Evolutionary conservation across 1,140 invertebrate species (phyloP).

Genomic region (Drosophila burlai): DNA sequence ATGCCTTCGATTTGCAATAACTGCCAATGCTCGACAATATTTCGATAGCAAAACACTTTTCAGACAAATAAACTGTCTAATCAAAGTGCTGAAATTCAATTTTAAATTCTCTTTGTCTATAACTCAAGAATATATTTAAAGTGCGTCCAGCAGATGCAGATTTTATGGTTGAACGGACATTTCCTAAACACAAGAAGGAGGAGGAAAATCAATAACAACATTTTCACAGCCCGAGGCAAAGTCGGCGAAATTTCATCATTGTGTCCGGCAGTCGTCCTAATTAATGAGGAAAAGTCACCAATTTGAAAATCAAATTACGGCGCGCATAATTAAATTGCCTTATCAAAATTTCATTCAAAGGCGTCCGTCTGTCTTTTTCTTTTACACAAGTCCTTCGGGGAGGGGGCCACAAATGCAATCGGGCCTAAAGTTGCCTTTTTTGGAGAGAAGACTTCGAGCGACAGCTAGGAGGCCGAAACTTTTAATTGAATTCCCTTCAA

Average conservation of each 20-base stretch:
- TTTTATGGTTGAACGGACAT: slow-evolving; percentile 1
- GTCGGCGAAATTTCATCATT: slow-evolving; percentile 50
- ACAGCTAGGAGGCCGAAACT: slow-evolving; percentile 60
- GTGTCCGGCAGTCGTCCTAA: slow-evolving; percentile 60
- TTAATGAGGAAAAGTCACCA: slow-evolving; percentile 71
- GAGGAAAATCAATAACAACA: slow-evolving; percentile 53
- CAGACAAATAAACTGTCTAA: slow-evolving; percentile 36
- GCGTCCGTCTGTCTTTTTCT: slow-evolving; percentile 35
- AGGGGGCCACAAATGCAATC: slow-evolving; percentile 19
- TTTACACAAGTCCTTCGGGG: background rate
- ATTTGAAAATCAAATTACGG: slow-evolving; percentile 74
- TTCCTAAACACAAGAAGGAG: background rate
- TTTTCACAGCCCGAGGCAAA: slow-evolving; percentile 36
- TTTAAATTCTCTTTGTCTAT: slow-evolving; percentile 4
- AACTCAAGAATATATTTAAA: slow-evolving; percentile 1
- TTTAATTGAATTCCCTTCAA: slow-evolving; percentile 82
- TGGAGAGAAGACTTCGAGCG: background rate
- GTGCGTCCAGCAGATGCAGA: slow-evolving; percentile 5
- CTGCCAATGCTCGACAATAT: slow-evolving; percentile 31
- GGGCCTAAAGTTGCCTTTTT: slow-evolving; percentile 43
- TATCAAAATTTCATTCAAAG: slow-evolving; percentile 80
- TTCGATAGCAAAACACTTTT: slow-evolving; percentile 31
- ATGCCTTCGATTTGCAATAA: slow-evolving; percentile 38
- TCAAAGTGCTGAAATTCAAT: slow-evolving; percentile 13
- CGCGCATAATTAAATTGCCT: slow-evolving; percentile 79